A percentile compares a stretch with the other conserved stretches of the same genome.
Conservation (phyloP, 2,888 invertebrate species). For the Horisme vitalbata region DNA sequence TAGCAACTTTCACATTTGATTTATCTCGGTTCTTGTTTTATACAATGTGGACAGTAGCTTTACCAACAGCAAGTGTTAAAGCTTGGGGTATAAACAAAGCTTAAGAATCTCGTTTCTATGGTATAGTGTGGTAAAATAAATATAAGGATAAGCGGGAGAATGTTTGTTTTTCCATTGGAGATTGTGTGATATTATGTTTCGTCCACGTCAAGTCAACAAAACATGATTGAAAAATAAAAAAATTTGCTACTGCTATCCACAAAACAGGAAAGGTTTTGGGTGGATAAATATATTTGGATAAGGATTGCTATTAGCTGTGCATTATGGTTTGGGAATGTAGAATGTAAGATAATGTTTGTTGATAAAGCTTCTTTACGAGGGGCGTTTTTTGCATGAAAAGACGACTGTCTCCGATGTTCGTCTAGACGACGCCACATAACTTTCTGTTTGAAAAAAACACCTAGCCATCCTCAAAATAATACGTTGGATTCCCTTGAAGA, state of each 20-base stretch:
- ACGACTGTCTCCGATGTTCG: constrained; percentile 26
- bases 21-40: constrained; percentile 18
- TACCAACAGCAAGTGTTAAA: not conserved
- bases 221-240: no score
- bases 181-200: no score
- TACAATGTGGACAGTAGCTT: constrained; percentile 15
- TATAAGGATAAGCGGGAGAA: constrained; percentile 1
- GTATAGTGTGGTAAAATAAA: constrained; percentile 19
- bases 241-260: no score
- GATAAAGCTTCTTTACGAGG: constrained; percentile 24
- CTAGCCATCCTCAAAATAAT: no score
- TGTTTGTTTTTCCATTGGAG: constrained; percentile 25
- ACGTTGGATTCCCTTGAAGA: no score
- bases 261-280: no score
- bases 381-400: constrained; percentile 28
- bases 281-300: no score
- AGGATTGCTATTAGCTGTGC: constrained; percentile 35
- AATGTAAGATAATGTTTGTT: constrained; percentile 23
- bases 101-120: constrained; percentile 17
- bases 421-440: constrained; percentile 32
- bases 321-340: constrained; percentile 20
- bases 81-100: constrained; percentile 17
- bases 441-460: no score
- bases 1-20: constrained; percentile 23
- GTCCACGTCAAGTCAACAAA: no score